Evolutionary conservation across 2,888 invertebrate species (phyloP).

Genomic region (Anoplius nigerrimus): DNA sequence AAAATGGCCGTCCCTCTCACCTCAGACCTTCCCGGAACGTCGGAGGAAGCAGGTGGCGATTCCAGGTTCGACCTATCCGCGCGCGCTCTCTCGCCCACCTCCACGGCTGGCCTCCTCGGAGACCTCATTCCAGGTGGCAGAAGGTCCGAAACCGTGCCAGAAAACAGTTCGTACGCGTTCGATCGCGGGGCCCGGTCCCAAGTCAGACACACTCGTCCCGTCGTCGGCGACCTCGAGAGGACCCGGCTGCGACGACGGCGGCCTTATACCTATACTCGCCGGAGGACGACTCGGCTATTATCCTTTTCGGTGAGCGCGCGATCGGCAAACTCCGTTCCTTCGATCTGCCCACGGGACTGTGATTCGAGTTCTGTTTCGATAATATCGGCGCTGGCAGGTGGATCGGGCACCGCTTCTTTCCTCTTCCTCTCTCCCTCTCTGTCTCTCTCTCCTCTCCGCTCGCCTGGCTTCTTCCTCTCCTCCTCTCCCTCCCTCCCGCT

Average conservation of each 20-base stretch:
- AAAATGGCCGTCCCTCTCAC: constrained; percentile 62
- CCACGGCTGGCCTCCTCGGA: constrained; percentile 20
- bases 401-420: not conserved
- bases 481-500: not conserved
- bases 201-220: not conserved
- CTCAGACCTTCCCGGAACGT: constrained; percentile 61
- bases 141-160: constrained; percentile 21
- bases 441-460: not conserved
- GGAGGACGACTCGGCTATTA: constrained; percentile 18
- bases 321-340: not conserved
- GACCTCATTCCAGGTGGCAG: constrained; percentile 50
- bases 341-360: not conserved
- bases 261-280: not conserved
- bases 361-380: not conserved
- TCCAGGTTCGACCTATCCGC: constrained; percentile 48
- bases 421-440: constrained; percentile 7
- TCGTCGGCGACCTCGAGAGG: not conserved
- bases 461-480: not conserved
- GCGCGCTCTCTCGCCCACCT: constrained; percentile 25
- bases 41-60: constrained; percentile 59
- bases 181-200: not conserved
- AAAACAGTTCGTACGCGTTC: constrained; percentile 3
- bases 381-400: constrained; percentile 8
- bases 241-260: no score
- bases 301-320: not conserved